These are phyloP conservation scores for Trichoplusia ni DNA, from an alignment of 1,140 invertebrate genomes.

Conservation along the genomic window DNA sequence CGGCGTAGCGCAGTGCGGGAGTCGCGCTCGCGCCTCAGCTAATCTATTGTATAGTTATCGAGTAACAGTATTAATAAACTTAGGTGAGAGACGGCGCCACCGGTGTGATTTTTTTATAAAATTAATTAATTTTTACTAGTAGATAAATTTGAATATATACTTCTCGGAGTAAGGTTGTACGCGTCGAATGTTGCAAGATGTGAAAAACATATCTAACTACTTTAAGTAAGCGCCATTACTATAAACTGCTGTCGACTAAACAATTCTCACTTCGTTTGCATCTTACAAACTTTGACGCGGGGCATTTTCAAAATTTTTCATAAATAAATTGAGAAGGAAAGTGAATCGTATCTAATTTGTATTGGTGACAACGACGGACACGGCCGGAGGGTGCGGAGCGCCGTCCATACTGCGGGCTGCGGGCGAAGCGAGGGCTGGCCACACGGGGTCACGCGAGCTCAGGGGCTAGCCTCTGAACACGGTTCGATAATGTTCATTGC, in stretches of 20 bases:
- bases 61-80: conserved; percentile 72
- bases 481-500: no score
- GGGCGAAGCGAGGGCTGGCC: no score
- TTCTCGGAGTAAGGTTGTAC: conserved; percentile 13
- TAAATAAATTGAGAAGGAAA: conserved; percentile 18
- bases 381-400: neutral
- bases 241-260: conserved; percentile 5
- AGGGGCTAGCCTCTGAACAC: no score
- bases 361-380: conserved; percentile 4
- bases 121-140: conserved; percentile 27
- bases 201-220: neutral
- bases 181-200: neutral
- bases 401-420: no score
- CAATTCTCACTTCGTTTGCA: no score
- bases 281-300: neutral
- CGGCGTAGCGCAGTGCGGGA: neutral
- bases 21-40: conserved; percentile 5
- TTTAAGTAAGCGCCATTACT: neutral
- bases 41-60: conserved; percentile 24
- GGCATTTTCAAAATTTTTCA: conserved; percentile 12
- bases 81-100: conserved; percentile 42
- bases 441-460: no score
- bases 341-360: conserved; percentile 17
- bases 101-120: conserved; percentile 38
- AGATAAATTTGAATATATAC: conserved; percentile 26